phyloP scores from a whole-genome alignment of 2,888 invertebrate genomes.

The Monoplex corrugatus region DNA sequence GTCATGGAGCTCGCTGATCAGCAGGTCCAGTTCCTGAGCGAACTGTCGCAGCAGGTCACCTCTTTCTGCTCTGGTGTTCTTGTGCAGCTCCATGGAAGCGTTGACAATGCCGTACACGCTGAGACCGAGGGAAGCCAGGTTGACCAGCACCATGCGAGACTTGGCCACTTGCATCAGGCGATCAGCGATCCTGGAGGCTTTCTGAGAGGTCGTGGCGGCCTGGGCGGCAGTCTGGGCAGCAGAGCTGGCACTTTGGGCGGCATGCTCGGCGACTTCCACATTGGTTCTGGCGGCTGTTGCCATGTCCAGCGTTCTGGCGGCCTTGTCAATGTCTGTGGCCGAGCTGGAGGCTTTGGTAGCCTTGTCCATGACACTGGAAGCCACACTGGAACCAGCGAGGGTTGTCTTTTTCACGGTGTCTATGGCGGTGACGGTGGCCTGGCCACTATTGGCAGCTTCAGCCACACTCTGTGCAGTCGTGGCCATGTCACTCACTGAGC shows the following conservation, averaged over 20 bases:
- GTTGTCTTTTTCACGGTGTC: neutral
- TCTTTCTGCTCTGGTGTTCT: neutral
- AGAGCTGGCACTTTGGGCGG: neutral
- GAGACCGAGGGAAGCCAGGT: neutral
- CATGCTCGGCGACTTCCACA: no score
- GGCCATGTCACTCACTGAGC: no score
- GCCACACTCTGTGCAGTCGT: no score
- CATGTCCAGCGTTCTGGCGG: neutral
- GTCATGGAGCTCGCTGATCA: no score
- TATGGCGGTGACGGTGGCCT: neutral
- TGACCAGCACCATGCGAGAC: neutral
- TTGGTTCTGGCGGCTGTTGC: neutral
- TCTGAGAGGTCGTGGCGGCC: neutral
- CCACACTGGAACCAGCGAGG: neutral
- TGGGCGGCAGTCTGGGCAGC: neutral
- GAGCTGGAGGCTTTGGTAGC: no score
- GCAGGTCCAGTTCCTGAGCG: neutral
- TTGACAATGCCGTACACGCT: neutral
- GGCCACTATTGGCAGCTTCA: neutral
- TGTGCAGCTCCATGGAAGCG: neutral
- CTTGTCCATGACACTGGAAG: neutral
- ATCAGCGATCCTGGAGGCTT: neutral
- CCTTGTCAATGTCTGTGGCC: neutral
- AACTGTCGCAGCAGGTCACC: neutral
- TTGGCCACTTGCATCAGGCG: neutral